phyloP scores from a whole-genome alignment of 2,888 invertebrate species.

The Unio delphinus region DNA sequence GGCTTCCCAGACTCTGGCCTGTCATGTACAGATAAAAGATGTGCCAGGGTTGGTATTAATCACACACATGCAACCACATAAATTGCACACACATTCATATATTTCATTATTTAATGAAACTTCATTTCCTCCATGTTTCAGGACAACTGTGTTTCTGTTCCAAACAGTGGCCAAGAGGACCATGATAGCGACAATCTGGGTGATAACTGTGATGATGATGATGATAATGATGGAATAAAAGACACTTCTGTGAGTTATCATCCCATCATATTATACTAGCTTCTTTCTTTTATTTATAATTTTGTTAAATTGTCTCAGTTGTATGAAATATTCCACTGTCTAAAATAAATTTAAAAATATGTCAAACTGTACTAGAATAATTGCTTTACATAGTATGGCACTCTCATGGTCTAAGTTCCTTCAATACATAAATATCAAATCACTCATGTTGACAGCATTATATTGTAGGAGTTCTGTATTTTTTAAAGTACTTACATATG shows the following conservation, averaged over 20 bases:
- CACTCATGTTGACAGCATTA: too few species aligned
- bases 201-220: slow-evolving; percentile 56
- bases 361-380: too few species aligned
- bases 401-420: too few species aligned
- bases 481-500: too few species aligned
- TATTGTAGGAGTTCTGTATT: too few species aligned
- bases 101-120: neutral
- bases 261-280: too few species aligned
- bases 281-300: neutral
- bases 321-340: too few species aligned
- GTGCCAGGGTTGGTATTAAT: slow-evolving; percentile 25
- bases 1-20: slow-evolving; percentile 45
- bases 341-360: too few species aligned
- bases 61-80: too few species aligned
- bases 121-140: slow-evolving; percentile 8
- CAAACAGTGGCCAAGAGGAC: slow-evolving; percentile 83
- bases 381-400: too few species aligned
- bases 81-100: neutral
- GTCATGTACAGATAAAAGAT: slow-evolving; percentile 39
- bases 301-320: too few species aligned
- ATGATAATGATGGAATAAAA: slow-evolving; percentile 52
- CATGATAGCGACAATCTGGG: slow-evolving; percentile 48
- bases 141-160: slow-evolving; percentile 89
- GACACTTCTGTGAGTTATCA: slow-evolving; percentile 67
- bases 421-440: too few species aligned